Evolutionary conservation across 1,140 invertebrate genomes (phyloP).

Genomic region (Zophobas atratus): DNA sequence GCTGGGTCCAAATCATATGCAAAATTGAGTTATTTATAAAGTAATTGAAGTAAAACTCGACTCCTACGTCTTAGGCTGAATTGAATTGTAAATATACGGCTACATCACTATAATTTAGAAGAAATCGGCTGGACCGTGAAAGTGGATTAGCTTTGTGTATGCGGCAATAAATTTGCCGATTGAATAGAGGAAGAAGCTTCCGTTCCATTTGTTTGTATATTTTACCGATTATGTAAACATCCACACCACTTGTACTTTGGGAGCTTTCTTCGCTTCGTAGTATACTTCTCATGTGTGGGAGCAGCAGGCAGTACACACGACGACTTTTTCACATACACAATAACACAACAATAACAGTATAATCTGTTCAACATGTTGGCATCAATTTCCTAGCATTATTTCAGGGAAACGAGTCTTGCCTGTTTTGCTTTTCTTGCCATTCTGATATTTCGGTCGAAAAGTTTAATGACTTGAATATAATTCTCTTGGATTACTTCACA

Average conservation of each 20-base stretch:
- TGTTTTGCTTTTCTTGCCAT: not conserved
- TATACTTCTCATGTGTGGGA: constrained; percentile 11
- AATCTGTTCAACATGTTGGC: constrained; percentile 5
- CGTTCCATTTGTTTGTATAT: constrained; percentile 42
- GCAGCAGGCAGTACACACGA: constrained; percentile 1
- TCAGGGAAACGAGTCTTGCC: not conserved
- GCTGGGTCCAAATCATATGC: constrained; percentile 12
- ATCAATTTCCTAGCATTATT: not conserved
- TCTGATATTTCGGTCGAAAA: constrained; percentile 7
- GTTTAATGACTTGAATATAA: constrained; percentile 6
- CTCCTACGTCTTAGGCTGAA: constrained; percentile 17
- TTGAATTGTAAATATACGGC: not conserved
- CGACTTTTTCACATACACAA: constrained; percentile 4
- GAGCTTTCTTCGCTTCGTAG: constrained; percentile 22
- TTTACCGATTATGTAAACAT: constrained; percentile 44
- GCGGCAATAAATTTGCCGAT: constrained; percentile 9
- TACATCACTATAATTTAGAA: not conserved
- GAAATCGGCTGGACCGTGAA: not conserved
- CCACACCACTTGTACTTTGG: constrained; percentile 29
- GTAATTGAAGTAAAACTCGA: constrained; percentile 14
- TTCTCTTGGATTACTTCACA: not conserved
- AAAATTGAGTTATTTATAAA: constrained; percentile 27
- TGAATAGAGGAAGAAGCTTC: constrained; percentile 39
- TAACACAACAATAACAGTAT: constrained; percentile 1
- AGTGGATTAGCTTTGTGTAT: not conserved